Evolutionary conservation across 2,888 invertebrate genomes (phyloP), one percentile per base, ranked within the genome.

Genomic region (Xylota segnis): DNA sequence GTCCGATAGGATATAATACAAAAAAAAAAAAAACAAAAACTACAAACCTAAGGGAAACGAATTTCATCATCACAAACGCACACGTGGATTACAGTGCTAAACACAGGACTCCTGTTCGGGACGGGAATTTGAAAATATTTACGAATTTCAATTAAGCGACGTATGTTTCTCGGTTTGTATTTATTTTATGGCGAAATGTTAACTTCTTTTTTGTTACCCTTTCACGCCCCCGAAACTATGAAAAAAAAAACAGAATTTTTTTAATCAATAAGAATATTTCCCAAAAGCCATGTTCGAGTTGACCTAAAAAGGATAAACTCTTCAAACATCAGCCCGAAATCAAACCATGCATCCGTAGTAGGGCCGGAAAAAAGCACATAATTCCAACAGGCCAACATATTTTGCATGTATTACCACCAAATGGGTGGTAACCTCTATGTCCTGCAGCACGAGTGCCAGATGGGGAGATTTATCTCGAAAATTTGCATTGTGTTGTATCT

Each of bases 51-150:
- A 47, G 14, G 6, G 27, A 76, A 6, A 50, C 16, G 18, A 32
- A 47, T 50, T 58, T 68, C 40, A 63, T 68, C 40, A 63, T 65
- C 52, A 74, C 47, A 77, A 77, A 43, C 23, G 83, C 83, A 83
- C 83, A 83, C 63, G 78, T 83, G 83, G 83, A 83, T 83, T 83
- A 83, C 78, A 59, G 83, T 83, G 83, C 83, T 50, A 27, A 54
- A 37, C 37, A 37, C 5, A 52, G 27, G 27, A 82, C 47, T n/a
- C n/a, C n/a, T n/a, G n/a, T n/a, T n/a, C n/a, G n/a, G n/a, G n/a
- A n/a, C n/a, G n/a, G n/a, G 16, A 56, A 10, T 23, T 23, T 10
- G 29, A 6, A 40, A 34, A 29, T 43, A 29, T 40, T 37, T 23
- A 14, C 7, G 23, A 43, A 47, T 23, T 29, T 65, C 10, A 5